phyloP scores from a whole-genome alignment of 2,888 invertebrate genomes.

The Hypomecis atomaria region DNA sequence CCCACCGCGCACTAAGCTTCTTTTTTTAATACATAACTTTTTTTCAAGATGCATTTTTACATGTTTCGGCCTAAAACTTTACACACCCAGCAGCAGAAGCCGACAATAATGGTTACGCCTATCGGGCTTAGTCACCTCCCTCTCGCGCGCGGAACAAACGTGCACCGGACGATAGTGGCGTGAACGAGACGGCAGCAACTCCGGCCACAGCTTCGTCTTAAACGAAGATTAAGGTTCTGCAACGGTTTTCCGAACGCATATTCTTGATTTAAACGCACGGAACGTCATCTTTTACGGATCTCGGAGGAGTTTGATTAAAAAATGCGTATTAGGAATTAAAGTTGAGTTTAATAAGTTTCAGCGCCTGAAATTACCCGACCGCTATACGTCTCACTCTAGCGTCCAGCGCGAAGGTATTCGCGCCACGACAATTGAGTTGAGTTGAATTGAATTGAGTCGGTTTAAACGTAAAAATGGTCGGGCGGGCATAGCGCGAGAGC shows the following conservation, averaged over 20 bases:
- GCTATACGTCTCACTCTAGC: constrained; percentile 81
- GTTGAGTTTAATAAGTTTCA: constrained; percentile 51
- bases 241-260: constrained; percentile 71
- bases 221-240: constrained; percentile 81
- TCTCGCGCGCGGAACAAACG: constrained; percentile 57
- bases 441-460: constrained; percentile 85
- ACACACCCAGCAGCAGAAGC: constrained; percentile 79
- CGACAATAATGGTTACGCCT: constrained; percentile 78
- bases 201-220: constrained; percentile 74
- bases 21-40: constrained; percentile 85
- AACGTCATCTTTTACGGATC: constrained; percentile 54
- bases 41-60: constrained; percentile 85
- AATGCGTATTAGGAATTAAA: constrained; percentile 40
- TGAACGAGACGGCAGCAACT: constrained; percentile 72
- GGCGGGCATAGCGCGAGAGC: constrained; percentile 79
- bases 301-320: constrained; percentile 42
- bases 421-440: constrained; percentile 84
- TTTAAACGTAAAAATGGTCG: constrained; percentile 83
- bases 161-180: constrained; percentile 79
- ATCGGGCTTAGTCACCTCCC: constrained; percentile 71
- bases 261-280: constrained; percentile 68
- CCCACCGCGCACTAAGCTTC: constrained; percentile 83
- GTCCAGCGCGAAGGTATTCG: constrained; percentile 81
- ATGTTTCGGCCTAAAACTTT: constrained; percentile 85
- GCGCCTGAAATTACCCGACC: constrained; percentile 62